Conservation (phyloP, 2,113 vertebrate species). For the Sinocyclocheilus grahami region DNA sequence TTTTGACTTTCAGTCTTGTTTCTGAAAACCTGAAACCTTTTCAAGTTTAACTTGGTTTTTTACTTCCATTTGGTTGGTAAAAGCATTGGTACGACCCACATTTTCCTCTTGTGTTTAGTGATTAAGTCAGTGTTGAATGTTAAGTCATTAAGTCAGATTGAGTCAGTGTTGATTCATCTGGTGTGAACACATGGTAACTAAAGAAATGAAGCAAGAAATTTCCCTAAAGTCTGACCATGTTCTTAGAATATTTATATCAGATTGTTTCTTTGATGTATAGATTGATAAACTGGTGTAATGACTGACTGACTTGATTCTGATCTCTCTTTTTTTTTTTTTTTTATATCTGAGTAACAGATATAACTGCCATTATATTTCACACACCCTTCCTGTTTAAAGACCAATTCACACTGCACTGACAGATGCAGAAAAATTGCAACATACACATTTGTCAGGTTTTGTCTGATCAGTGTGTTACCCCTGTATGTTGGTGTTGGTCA, state of each 20-base stretch:
- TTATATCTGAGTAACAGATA: too few species aligned
- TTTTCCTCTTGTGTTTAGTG: background rate
- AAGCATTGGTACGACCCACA: too few species aligned
- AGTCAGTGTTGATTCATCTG: conserved; percentile 12
- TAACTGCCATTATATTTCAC: background rate
- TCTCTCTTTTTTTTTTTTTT: background rate
- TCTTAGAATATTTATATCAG: background rate
- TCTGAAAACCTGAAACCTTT: background rate
- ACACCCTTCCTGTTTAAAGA: background rate
- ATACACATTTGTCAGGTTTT: too few species aligned
- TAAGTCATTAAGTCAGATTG: too few species aligned
- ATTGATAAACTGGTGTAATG: too few species aligned
- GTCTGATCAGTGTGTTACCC: too few species aligned
- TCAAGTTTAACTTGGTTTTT: background rate
- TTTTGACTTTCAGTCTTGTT: background rate
- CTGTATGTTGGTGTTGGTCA: too few species aligned
- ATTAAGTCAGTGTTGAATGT: background rate
- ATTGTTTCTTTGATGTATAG: background rate
- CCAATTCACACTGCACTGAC: too few species aligned
- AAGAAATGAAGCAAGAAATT: background rate
- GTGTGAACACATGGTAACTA: background rate
- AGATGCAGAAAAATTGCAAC: too few species aligned
- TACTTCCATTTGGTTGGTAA: background rate
- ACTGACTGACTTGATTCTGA: too few species aligned
- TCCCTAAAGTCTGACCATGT: background rate